Percentiles rank a stretch among this genome's conserved stretches.
These are phyloP conservation scores for Carcharodon carcharias DNA, from an alignment of 2,797 vertebrate genomes.

Conservation along the genomic window DNA sequence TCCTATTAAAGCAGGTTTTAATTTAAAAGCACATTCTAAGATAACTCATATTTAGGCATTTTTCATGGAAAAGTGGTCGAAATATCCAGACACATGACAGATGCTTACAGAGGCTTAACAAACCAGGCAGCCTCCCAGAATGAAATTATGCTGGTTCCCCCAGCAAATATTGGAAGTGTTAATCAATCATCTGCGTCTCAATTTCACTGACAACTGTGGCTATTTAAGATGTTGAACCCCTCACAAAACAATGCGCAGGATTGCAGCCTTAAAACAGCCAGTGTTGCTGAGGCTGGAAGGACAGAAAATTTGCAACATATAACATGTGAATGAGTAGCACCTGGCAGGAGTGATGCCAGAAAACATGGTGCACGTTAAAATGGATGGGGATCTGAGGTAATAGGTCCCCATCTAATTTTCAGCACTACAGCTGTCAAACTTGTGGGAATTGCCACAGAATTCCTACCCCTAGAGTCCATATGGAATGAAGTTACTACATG, in stretches of 20 bases:
- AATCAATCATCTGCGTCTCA: background rate
- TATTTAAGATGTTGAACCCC: background rate
- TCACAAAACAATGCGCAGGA: background rate
- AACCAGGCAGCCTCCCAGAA: background rate
- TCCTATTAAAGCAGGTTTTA: background rate
- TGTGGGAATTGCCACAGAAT: background rate
- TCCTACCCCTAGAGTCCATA: background rate
- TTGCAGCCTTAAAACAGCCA: background rate
- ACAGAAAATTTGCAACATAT: background rate
- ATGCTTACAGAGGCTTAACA: background rate
- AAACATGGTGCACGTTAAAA: background rate
- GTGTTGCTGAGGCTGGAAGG: background rate
- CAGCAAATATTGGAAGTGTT: background rate
- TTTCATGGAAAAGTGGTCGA: background rate
- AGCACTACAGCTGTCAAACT: background rate
- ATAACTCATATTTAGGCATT: background rate
- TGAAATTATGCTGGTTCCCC: background rate
- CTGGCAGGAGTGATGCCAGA: background rate
- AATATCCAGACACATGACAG: background rate
- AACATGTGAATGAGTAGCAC: background rate
- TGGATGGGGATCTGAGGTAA: background rate
- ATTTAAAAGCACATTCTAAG: background rate
- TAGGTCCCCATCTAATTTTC: background rate
- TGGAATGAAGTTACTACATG: background rate
- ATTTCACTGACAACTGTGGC: background rate